Percentiles rank a stretch among this genome's conserved stretches.
phyloP scores from a whole-genome alignment of 2,797 vertebrate genomes.

The Chromis chromis region DNA sequence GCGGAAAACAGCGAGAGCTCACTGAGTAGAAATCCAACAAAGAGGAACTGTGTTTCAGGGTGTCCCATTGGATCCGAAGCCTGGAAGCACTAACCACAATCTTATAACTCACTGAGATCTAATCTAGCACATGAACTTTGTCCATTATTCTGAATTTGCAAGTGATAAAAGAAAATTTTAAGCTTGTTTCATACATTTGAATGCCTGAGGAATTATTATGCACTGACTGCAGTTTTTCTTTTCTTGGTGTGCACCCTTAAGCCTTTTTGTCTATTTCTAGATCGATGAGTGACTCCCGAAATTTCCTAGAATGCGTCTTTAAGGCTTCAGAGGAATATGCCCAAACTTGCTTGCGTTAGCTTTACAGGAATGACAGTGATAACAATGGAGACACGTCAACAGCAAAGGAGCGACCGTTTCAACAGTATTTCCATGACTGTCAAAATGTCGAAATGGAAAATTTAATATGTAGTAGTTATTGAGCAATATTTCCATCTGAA shows the following conservation, averaged over 20 bases:
- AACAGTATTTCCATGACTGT: neutral
- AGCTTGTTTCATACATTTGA: too few relatives aligned
- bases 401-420: neutral
- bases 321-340: neutral
- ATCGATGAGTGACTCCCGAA: neutral
- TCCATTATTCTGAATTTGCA: too few relatives aligned
- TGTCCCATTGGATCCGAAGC: neutral
- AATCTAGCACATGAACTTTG: conserved; percentile 2
- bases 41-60: neutral
- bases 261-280: too few relatives aligned
- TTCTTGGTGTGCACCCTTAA: neutral
- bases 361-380: neutral
- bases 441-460: too few relatives aligned
- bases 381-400: neutral
- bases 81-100: neutral
- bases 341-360: conserved; percentile 17
- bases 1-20: too few relatives aligned
- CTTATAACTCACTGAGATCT: conserved; percentile 6
- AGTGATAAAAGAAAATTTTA: too few relatives aligned
- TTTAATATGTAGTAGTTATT: too few relatives aligned
- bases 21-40: conserved; percentile 14
- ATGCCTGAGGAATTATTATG: too few relatives aligned
- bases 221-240: too few relatives aligned
- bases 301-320: neutral
- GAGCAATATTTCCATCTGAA: too few relatives aligned